A percentile compares a stretch with the other conserved stretches of the same genome.
Conservation (phyloP, 2,113 vertebrate genomes). For the Oncorhynchus masou region DNA sequence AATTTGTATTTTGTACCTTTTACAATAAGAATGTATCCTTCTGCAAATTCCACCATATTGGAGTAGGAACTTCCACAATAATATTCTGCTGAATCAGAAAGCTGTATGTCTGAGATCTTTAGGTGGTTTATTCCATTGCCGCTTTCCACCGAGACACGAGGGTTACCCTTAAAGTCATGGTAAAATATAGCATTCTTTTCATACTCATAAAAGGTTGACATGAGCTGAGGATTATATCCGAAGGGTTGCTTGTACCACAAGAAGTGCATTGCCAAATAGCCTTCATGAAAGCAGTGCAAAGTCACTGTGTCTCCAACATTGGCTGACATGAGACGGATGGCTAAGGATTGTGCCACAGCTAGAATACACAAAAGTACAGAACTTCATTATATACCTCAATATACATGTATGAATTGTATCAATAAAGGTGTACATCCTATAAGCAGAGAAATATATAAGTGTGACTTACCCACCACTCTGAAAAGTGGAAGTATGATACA, state of each 20-base stretch:
- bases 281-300: constrained; percentile 11
- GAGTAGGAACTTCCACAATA: constrained; percentile 2
- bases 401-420: constrained; percentile 3
- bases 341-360: not conserved
- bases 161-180: not conserved
- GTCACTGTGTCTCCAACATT: constrained; percentile 17
- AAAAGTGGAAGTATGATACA: no score
- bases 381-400: no score
- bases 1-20: not conserved
- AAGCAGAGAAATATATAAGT: not conserved
- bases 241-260: constrained; percentile 19
- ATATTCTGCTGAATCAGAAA: constrained; percentile 21
- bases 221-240: constrained; percentile 14
- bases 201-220: not conserved
- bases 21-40: constrained; percentile 12
- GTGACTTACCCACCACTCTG: not conserved
- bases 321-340: not conserved
- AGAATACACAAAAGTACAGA: constrained; percentile 3
- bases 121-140: not conserved
- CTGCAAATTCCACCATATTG: constrained; percentile 6
- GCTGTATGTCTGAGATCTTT: constrained; percentile 2
- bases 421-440: not conserved
- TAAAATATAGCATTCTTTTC: not conserved
- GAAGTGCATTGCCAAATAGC: not conserved
- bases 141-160: no score